These are phyloP conservation scores for Ploceus nigricollis DNA, from an alignment of 2,113 vertebrate genomes.

Conservation along the genomic window DNA sequence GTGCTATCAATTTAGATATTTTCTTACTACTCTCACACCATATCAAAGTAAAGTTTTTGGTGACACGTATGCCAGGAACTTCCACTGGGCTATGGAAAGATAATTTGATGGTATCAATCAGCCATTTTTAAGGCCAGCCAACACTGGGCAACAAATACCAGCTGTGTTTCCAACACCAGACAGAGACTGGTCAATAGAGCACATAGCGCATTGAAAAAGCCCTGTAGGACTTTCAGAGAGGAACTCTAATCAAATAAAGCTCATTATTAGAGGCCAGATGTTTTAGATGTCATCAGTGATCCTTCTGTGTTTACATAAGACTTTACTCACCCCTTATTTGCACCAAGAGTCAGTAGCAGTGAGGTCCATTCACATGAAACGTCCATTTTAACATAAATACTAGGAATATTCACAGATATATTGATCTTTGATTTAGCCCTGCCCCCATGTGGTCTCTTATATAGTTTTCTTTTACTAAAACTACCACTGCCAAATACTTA, in stretches of 20 bases:
- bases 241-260: not conserved
- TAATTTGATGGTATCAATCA: not conserved
- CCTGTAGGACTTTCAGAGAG: not conserved
- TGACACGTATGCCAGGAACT: not conserved
- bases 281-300: not conserved
- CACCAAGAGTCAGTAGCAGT: not conserved
- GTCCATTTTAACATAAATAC: not conserved
- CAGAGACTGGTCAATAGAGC: not conserved
- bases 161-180: not conserved
- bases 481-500: not conserved
- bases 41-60: not conserved
- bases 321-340: not conserved
- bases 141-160: not conserved
- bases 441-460: constrained; percentile 35
- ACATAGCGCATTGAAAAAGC: not conserved
- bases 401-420: not conserved
- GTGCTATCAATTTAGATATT: not conserved
- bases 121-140: not conserved
- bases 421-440: constrained; percentile 47
- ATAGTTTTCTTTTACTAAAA: not conserved
- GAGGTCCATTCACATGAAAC: not conserved
- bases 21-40: not conserved
- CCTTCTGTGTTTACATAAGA: not conserved
- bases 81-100: not conserved
- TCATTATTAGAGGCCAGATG: not conserved